These are phyloP conservation scores for Chaenogobius annularis DNA, from an alignment of 2,113 vertebrate genomes.

Conservation along the genomic window DNA sequence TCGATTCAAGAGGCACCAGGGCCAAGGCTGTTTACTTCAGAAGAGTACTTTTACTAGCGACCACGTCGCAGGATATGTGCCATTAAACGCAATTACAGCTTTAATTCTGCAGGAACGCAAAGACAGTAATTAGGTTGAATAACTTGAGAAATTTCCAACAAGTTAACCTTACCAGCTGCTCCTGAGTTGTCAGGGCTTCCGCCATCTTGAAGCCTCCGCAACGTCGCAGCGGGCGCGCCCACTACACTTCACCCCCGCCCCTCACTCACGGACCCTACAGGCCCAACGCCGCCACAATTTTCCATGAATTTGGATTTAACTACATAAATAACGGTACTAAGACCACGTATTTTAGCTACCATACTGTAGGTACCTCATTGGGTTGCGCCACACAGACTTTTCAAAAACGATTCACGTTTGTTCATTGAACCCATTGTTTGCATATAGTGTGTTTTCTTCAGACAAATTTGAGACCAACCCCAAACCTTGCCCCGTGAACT, in stretches of 20 bases:
- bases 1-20: constrained; percentile 40
- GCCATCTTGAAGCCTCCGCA: constrained; percentile 85
- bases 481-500: too few species aligned
- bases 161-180: constrained; percentile 79
- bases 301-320: too few species aligned
- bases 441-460: not conserved
- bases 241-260: constrained; percentile 54
- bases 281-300: too few species aligned
- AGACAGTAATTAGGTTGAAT: not conserved
- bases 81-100: not conserved
- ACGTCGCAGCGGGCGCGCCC: constrained; percentile 77
- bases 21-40: constrained; percentile 45
- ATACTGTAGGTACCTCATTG: not conserved
- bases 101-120: not conserved
- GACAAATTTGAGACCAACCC: too few species aligned
- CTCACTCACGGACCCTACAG: too few species aligned
- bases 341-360: not conserved
- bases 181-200: constrained; percentile 82
- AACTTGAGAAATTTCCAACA: constrained; percentile 18
- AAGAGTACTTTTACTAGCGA: not conserved
- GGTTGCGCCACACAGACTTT: not conserved
- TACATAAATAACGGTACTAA: too few species aligned
- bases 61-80: not conserved
- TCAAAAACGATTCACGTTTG: not conserved
- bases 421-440: not conserved